Base-by-base conservation (phyloP, 1,140 invertebrate species). In the Drosophila ambigua region DNA sequence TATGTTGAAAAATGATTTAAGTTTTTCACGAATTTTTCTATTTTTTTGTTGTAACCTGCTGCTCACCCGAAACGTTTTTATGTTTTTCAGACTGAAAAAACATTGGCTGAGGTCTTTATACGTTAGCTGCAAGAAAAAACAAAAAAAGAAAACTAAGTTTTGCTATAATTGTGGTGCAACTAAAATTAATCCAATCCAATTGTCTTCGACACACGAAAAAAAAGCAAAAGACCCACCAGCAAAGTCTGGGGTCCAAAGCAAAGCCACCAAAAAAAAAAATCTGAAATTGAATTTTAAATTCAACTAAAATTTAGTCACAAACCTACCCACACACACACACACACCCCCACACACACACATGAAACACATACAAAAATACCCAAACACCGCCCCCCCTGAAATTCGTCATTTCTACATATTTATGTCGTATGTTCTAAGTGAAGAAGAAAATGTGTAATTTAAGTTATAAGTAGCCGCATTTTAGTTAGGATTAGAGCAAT, bases 1-100 rank as follows among this genome's bases (percentile, higher is more conserved):
- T 61, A 46, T 55, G 49, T 45, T 57, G 35, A 26, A 50, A 6
- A 43, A 20, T 20, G 43, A 28, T 39, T 20, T 46, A 5, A 24
- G 16, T 61, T 35, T 23, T 23, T 43, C 41, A 44, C 35, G 59
- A 28, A 20, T 58, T 20, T 54, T 15, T 48, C 55, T 45, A 15
- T 31, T 43, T 57, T 77, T 53, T 39, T 48, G 23, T 24, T 24
- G 23, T 24, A 44, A 53, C 57, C 64, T 49, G 13, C 55, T 20
- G 20, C 20, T 81, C 58, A 71, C 75, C 46, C 16, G 4, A 57
- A 59, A 39, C 60, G 62, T 23, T 72, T 54, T 82, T 61, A 89
- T 85, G 90, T 85, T 74, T 90, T 90, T 90, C 90, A 91, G 90
- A 91, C 90, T 91, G 90, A 91, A 91, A 91, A 78, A 77, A 91